Conservation (phyloP, 1,140 invertebrate species). For the Lordiphosa stackelbergi region DNA sequence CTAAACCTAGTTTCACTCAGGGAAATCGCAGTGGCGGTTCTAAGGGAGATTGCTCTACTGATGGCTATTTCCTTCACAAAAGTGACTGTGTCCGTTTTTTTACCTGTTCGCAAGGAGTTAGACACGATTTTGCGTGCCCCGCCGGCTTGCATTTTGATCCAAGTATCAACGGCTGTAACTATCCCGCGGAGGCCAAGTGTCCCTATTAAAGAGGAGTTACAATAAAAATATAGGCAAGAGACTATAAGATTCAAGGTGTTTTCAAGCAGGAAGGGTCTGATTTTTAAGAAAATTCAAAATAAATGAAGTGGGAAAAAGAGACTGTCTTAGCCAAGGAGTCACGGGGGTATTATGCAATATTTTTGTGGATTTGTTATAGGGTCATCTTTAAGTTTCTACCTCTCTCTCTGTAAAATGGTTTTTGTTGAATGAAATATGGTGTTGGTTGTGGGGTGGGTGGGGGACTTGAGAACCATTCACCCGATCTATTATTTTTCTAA, state of each 20-base stretch:
- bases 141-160: constrained; percentile 23
- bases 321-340: too few relatives aligned
- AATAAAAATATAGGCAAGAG: constrained; percentile 5
- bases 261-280: too few relatives aligned
- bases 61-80: constrained; percentile 24
- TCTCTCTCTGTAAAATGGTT: too few relatives aligned
- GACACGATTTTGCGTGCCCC: constrained; percentile 32
- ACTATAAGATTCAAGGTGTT: neutral
- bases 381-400: too few relatives aligned
- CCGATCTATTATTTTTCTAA: too few relatives aligned
- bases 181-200: constrained; percentile 6
- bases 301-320: too few relatives aligned
- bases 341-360: too few relatives aligned
- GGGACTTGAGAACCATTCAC: too few relatives aligned
- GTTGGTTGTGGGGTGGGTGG: too few relatives aligned
- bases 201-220: constrained; percentile 23
- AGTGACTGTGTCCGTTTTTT: constrained; percentile 32
- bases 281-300: too few relatives aligned
- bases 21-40: constrained; percentile 14
- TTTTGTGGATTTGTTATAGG: too few relatives aligned
- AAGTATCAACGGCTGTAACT: constrained; percentile 8
- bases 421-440: too few relatives aligned
- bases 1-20: constrained; percentile 1
- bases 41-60: constrained; percentile 12
- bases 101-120: constrained; percentile 26